Base-by-base conservation (phyloP, 2,888 invertebrate genomes). In the Mycalesis mineus region DNA sequence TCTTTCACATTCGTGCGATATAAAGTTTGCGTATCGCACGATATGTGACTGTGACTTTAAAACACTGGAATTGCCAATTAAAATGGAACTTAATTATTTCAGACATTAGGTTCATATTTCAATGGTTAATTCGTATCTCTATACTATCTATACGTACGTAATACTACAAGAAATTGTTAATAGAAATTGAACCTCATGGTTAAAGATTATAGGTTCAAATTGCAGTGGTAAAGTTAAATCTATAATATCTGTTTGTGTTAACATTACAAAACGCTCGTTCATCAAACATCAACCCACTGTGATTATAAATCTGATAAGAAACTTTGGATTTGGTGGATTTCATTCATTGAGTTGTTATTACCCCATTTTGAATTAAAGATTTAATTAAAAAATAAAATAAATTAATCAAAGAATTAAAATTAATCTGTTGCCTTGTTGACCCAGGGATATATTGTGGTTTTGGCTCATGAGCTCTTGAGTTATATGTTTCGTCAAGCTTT, bases 181-280 rank as follows among this genome's bases (percentile, higher is more conserved):
- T n/a, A n/a, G n/a, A n/a, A n/a, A n/a, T n/a, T n/a, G n/a, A n/a
- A n/a, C n/a, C n/a, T n/a, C n/a, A n/a, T n/a, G n/a, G n/a, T n/a
- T n/a, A n/a, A n/a, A n/a, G n/a, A n/a, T n/a, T n/a, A n/a, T n/a
- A n/a, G n/a, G n/a, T n/a, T n/a, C n/a, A n/a, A n/a, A n/a, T n/a
- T n/a, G n/a, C n/a, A n/a, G n/a, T n/a, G n/a, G n/a, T n/a, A n/a
- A n/a, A n/a, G n/a, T n/a, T n/a, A n/a, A n/a, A n/a, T n/a, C n/a
- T n/a, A n/a, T n/a, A n/a, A n/a, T n/a, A n/a, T n/a, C n/a, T n/a
- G n/a, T n/a, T n/a, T n/a, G n/a, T n/a, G n/a, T 82, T 80, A 76
- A 72, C 85, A 87, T 86, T 82, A 86, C 86, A 88, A 87, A 87
- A 82, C 83, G 76, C 85, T 80, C 84, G 84, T 88, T 88, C 87